Conservation (phyloP, 2,888 invertebrate genomes). For the Eurytoma adleriae region DNA sequence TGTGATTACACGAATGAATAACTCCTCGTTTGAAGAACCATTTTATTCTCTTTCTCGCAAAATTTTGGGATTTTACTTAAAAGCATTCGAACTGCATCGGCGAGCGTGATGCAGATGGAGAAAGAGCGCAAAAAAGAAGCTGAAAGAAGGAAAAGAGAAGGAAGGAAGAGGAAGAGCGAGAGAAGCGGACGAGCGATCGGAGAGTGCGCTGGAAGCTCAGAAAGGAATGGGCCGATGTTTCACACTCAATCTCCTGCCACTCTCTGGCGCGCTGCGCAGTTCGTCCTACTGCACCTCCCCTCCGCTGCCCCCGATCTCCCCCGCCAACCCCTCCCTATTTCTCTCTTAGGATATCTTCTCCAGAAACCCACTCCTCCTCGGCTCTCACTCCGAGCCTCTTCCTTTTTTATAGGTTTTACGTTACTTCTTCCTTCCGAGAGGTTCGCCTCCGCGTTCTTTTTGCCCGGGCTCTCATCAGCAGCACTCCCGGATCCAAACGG, state of each 20-base stretch:
- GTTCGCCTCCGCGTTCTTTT: slow-evolving; percentile 41
- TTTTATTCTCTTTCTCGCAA: slow-evolving; percentile 1
- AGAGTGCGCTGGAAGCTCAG: slow-evolving; percentile 59
- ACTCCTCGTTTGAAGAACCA: too few species aligned
- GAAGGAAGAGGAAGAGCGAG: background rate
- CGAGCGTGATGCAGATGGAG: slow-evolving; percentile 45
- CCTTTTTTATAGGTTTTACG: slow-evolving; percentile 52
- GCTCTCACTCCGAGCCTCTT: slow-evolving; percentile 19
- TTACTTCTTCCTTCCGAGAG: slow-evolving; percentile 50
- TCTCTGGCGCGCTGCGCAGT: slow-evolving; percentile 46
- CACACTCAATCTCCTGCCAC: slow-evolving; percentile 70
- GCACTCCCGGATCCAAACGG: slow-evolving; percentile 50
- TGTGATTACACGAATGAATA: too few species aligned
- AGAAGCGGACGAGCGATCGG: slow-evolving; percentile 58
- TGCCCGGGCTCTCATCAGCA: slow-evolving; percentile 24
- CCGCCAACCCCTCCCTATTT: slow-evolving; percentile 30
- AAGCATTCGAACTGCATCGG: slow-evolving; percentile 28
- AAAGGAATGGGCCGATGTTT: slow-evolving; percentile 68
- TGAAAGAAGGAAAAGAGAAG: background rate
- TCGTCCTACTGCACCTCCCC: slow-evolving; percentile 4
- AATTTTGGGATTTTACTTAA: slow-evolving; percentile 50
- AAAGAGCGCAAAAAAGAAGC: background rate
- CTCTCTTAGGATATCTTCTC: slow-evolving; percentile 38
- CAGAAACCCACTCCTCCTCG: slow-evolving; percentile 18
- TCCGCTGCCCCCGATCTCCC: slow-evolving; percentile 37